A percentile compares a stretch with the other conserved stretches of the same genome.
phyloP scores from a whole-genome alignment of 2,113 vertebrate genomes.

The Nothoprocta perdicaria region DNA sequence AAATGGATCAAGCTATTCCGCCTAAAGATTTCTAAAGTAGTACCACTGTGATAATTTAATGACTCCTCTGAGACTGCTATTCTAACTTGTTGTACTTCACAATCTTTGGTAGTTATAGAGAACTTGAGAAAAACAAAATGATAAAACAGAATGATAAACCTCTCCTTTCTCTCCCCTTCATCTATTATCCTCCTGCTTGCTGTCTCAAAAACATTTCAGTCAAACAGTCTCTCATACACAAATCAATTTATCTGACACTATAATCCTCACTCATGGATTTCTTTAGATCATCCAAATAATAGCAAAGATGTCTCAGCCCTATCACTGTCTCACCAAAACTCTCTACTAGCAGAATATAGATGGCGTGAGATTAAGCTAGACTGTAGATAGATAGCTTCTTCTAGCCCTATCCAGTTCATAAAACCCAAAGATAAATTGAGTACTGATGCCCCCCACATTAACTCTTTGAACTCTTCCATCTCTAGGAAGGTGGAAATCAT shows the following conservation, averaged over 20 bases:
- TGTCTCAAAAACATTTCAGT: background rate
- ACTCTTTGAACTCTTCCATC: slow-evolving; percentile 12
- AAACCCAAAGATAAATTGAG: slow-evolving; percentile 36
- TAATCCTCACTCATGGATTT: slow-evolving; percentile 14
- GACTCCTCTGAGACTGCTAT: background rate
- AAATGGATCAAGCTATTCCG: background rate
- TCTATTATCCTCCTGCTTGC: background rate
- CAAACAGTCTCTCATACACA: background rate
- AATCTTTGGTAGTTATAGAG: background rate
- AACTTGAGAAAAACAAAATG: background rate
- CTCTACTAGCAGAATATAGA: background rate
- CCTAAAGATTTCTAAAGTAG: background rate
- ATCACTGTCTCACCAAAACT: background rate
- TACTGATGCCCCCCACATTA: slow-evolving; percentile 16
- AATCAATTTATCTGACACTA: slow-evolving; percentile 33
- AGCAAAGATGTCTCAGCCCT: slow-evolving; percentile 16
- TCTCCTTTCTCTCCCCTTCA: background rate
- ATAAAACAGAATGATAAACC: background rate
- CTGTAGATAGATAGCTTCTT: background rate
- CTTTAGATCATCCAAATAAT: slow-evolving; percentile 41
- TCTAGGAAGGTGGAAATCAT: slow-evolving; percentile 6
- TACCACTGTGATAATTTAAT: background rate
- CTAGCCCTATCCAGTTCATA: background rate
- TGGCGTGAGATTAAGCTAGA: slow-evolving; percentile 30
- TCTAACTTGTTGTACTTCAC: background rate